Conservation (phyloP, 2,888 invertebrate genomes). For the Allygus modestus region DNA sequence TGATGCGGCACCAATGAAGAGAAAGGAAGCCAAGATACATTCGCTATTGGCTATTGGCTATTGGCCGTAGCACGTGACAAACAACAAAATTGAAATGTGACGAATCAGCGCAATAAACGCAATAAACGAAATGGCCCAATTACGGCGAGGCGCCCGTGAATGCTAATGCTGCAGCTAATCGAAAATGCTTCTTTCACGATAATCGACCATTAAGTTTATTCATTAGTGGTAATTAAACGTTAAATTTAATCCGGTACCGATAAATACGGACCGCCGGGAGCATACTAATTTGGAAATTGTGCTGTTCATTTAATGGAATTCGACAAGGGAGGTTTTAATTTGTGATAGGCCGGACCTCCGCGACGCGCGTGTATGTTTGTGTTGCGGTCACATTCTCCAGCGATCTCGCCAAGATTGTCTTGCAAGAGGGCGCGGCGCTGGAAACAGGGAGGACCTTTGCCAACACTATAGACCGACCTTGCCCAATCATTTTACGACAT, state of each 20-base stretch:
- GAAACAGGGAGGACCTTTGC: no score
- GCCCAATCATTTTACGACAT: no score
- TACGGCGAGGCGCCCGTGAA: slow-evolving; percentile 11
- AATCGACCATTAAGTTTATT: slow-evolving; percentile 59
- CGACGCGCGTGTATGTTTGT: background rate
- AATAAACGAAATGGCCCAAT: slow-evolving; percentile 31
- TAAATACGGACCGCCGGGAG: slow-evolving; percentile 47
- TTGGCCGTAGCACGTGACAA: background rate
- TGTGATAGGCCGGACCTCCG: slow-evolving; percentile 39
- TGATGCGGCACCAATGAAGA: background rate
- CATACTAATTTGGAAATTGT: slow-evolving; percentile 59
- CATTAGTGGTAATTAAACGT: slow-evolving; percentile 60
- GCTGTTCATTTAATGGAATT: slow-evolving; percentile 56
- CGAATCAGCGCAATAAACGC: slow-evolving; percentile 31
- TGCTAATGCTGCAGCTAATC: slow-evolving; percentile 46
- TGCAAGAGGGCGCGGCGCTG: no score
- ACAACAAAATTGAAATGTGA: slow-evolving; percentile 43
- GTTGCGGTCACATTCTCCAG: background rate
- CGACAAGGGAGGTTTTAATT: slow-evolving; percentile 55
- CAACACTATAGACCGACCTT: no score
- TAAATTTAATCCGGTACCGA: slow-evolving; percentile 56
- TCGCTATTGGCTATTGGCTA: no score
- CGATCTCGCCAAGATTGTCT: no score
- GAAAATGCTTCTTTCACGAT: slow-evolving; percentile 54
- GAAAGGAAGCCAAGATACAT: background rate